Conservation (phyloP, 2,113 vertebrate species). For the Boulengeromyrus knoepffleri region DNA sequence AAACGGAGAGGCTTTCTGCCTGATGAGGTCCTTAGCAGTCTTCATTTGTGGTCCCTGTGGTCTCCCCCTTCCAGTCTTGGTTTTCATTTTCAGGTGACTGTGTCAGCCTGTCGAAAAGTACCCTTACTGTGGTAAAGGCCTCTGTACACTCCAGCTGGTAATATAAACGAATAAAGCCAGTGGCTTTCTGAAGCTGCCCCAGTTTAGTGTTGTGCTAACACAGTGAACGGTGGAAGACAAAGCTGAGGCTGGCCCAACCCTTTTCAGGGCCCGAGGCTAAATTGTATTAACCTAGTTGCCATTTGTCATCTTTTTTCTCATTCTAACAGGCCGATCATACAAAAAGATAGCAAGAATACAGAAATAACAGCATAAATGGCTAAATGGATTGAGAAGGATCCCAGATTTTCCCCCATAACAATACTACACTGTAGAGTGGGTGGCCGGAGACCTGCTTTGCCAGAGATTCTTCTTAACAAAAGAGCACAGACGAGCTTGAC, state of each 20-base stretch:
- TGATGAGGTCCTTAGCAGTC: background rate
- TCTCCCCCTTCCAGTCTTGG: background rate
- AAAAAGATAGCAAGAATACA: background rate
- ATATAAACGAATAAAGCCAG: background rate
- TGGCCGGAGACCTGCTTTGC: background rate
- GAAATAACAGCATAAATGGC: background rate
- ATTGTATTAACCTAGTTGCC: background rate
- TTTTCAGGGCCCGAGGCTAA: background rate
- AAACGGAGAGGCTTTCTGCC: background rate
- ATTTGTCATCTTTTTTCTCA: background rate
- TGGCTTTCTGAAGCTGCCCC: background rate
- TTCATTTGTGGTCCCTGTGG: background rate
- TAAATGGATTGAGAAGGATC: background rate
- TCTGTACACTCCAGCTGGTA: background rate
- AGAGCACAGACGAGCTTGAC: background rate
- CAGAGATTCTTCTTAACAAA: background rate
- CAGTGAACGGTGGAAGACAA: background rate
- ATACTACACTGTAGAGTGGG: background rate
- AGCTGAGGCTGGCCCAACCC: background rate
- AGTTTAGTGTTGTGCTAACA: background rate
- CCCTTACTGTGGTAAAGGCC: background rate
- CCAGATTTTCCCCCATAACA: background rate
- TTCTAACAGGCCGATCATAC: background rate
- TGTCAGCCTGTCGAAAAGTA: background rate
- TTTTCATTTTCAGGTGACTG: background rate